Percentiles rank a stretch among this genome's conserved stretches.
phyloP scores from a whole-genome alignment of 2,113 vertebrate species.

The Daboia siamensis region DNA sequence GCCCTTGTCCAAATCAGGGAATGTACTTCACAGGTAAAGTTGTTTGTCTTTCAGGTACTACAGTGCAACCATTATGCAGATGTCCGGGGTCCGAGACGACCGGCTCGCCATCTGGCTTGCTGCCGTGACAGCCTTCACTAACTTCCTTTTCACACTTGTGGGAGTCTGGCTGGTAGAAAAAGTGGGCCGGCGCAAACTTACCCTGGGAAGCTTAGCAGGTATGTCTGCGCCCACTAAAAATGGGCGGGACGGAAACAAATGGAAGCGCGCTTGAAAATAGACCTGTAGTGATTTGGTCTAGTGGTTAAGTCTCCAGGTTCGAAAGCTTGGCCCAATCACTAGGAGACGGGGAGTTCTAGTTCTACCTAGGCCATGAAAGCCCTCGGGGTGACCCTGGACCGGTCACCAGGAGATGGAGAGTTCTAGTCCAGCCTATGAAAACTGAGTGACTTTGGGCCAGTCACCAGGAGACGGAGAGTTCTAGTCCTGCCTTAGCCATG shows the following conservation, averaged over 20 bases:
- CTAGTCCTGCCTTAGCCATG: no score
- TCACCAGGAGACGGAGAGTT: no score
- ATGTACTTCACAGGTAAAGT: neutral
- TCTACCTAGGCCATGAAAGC: neutral
- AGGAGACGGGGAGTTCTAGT: neutral
- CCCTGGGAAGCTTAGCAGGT: slow-evolving; percentile 88
- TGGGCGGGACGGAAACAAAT: neutral
- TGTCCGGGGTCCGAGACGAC: slow-evolving; percentile 93
- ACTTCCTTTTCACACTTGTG: slow-evolving; percentile 92
- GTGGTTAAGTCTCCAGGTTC: neutral
- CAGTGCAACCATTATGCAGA: slow-evolving; percentile 98
- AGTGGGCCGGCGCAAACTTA: slow-evolving; percentile 90
- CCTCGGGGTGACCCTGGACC: no score
- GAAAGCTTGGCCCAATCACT: neutral
- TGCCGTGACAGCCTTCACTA: slow-evolving; percentile 89
- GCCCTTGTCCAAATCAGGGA: neutral
- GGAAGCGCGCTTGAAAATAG: neutral
- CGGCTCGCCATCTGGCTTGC: slow-evolving; percentile 93
- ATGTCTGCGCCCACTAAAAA: slow-evolving; percentile 35
- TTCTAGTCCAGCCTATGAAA: neutral
- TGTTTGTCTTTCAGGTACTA: slow-evolving; percentile 82
- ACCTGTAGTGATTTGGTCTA: neutral
- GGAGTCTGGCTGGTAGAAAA: slow-evolving; percentile 97
- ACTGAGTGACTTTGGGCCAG: neutral
- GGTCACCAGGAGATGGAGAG: no score